A percentile compares a stretch with the other conserved stretches of the same genome.
Evolutionary conservation across 2,797 vertebrate genomes (phyloP).

Genomic region (Brotula barbata): DNA sequence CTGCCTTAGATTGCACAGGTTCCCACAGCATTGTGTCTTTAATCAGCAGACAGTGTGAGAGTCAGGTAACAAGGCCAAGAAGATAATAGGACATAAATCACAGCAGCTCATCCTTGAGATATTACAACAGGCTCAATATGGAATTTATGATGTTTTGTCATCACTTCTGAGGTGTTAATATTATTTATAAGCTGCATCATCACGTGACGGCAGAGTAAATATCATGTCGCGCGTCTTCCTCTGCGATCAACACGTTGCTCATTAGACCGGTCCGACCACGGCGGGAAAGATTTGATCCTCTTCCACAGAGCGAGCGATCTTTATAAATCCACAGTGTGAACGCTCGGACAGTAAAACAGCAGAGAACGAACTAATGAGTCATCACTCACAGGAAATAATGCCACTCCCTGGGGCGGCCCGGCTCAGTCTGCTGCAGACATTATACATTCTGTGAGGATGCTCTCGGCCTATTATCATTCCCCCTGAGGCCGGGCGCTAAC

Average conservation of each 20-base stretch:
- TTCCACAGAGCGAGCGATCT: slow-evolving; percentile 1
- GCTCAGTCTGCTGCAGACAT: slow-evolving; percentile 50
- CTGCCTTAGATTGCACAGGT: background rate
- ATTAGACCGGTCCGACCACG: no score
- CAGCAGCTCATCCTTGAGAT: slow-evolving; percentile 34
- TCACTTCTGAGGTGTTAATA: slow-evolving; percentile 22
- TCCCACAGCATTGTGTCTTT: background rate
- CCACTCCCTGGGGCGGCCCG: slow-evolving; percentile 49
- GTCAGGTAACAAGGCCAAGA: slow-evolving; percentile 30
- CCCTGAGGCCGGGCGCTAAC: slow-evolving; percentile 48
- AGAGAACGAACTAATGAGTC: slow-evolving; percentile 61
- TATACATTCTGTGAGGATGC: slow-evolving; percentile 67
- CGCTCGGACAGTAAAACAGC: slow-evolving; percentile 40
- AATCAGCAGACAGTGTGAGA: slow-evolving; percentile 22
- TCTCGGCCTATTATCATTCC: slow-evolving; percentile 58
- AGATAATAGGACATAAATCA: slow-evolving; percentile 35
- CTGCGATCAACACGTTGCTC: background rate
- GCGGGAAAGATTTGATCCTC: slow-evolving; percentile 24
- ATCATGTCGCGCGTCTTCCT: slow-evolving; percentile 2
- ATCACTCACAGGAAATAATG: slow-evolving; percentile 60
- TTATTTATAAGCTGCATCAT: slow-evolving; percentile 21
- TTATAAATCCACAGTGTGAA: slow-evolving; percentile 36
- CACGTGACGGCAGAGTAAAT: no score
- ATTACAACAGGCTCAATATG: slow-evolving; percentile 18
- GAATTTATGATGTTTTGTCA: slow-evolving; percentile 35